A percentile compares a stretch with the other conserved stretches of the same genome.
Conservation (phyloP, 2,888 invertebrate genomes). For the Amorpha juglandis region DNA sequence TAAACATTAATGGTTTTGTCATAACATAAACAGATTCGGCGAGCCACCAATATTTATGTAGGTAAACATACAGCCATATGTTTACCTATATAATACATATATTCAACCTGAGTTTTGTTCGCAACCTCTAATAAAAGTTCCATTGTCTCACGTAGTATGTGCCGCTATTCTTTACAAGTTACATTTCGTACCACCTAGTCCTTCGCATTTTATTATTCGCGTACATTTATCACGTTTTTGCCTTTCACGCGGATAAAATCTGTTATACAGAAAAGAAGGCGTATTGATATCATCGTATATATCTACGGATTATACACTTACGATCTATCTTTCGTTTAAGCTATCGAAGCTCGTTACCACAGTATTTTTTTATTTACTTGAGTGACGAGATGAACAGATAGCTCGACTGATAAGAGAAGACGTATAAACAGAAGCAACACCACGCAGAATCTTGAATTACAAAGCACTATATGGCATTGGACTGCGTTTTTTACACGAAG, state of each 20-base stretch:
- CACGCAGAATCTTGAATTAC: no score
- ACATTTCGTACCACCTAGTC: neutral
- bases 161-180: neutral
- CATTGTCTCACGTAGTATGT: neutral
- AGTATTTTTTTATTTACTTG: no score
- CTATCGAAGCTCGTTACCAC: no score
- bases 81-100: neutral
- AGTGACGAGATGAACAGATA: no score
- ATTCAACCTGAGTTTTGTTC: neutral
- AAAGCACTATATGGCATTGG: no score
- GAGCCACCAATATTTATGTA: neutral
- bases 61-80: neutral
- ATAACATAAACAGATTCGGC: no score
- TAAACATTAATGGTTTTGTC: no score
- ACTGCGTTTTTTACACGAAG: no score
- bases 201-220: neutral
- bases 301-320: no score
- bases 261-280: neutral
- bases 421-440: no score
- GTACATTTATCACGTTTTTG: constrained; percentile 15
- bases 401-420: no score
- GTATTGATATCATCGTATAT: neutral
- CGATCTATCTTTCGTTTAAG: no score
- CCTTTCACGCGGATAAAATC: neutral
- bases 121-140: neutral